phyloP scores from a whole-genome alignment of 2,888 invertebrate species.

The Andrena flavipes region DNA sequence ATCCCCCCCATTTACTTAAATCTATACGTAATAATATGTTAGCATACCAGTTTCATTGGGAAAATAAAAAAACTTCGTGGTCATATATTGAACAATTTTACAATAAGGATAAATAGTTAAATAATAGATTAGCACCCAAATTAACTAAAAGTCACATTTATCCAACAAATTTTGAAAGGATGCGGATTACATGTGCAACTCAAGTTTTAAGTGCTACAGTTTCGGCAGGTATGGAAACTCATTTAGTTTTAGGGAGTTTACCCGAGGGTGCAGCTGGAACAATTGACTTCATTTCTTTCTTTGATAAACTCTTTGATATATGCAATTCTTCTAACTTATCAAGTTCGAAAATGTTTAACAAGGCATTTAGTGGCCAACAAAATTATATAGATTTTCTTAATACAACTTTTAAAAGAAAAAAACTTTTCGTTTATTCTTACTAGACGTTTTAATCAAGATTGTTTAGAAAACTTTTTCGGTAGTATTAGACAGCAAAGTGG shows the following conservation, averaged over 20 bases:
- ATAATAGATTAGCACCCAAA: neutral
- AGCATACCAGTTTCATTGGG: neutral
- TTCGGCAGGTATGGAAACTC: neutral
- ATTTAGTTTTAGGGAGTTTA: neutral
- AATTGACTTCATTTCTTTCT: constrained; percentile 7
- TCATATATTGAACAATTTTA: constrained; percentile 5
- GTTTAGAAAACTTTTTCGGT: too few species aligned
- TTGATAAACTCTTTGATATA: neutral
- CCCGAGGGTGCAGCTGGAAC: neutral
- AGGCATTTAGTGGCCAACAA: too few species aligned
- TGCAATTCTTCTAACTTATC: too few species aligned
- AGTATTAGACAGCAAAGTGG: too few species aligned
- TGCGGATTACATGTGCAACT: neutral
- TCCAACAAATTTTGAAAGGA: neutral
- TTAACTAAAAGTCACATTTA: neutral
- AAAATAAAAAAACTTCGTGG: neutral
- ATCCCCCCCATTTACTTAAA: neutral
- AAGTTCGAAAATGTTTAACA: too few species aligned
- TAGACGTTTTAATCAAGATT: too few species aligned
- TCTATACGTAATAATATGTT: neutral
- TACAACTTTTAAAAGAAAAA: too few species aligned
- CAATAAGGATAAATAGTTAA: neutral
- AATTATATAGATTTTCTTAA: too few species aligned
- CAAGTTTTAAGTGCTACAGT: constrained; percentile 6
- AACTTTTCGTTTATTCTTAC: too few species aligned